Percentiles rank a stretch among this genome's conserved stretches.
Conservation (phyloP, 2,888 invertebrate genomes). For the Troglohyphantes excavatus region DNA sequence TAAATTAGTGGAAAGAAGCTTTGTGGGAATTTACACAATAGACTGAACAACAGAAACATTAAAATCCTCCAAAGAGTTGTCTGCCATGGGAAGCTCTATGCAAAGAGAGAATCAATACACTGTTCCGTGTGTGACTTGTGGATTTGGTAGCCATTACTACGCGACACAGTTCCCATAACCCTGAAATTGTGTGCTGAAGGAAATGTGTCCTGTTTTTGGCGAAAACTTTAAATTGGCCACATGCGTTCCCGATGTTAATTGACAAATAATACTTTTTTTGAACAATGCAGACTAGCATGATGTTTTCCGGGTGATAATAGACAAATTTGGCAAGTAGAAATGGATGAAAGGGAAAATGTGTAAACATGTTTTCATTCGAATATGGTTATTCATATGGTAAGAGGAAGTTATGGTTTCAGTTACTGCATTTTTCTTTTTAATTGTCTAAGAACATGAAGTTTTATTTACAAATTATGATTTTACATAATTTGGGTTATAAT, state of each 20-base stretch:
- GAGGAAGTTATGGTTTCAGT: too few relatives aligned
- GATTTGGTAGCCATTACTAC: neutral
- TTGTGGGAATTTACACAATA: neutral
- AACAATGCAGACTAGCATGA: too few relatives aligned
- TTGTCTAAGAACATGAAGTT: too few relatives aligned
- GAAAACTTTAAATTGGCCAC: neutral
- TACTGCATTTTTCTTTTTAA: too few relatives aligned
- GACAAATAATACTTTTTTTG: too few relatives aligned
- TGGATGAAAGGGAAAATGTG: neutral
- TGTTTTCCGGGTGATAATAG: too few relatives aligned
- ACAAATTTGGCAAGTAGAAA: too few relatives aligned
- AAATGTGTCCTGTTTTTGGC: neutral
- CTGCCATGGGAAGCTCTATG: constrained; percentile 1
- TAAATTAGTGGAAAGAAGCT: constrained; percentile 10
- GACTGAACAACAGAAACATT: neutral
- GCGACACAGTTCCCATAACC: constrained; percentile 46
- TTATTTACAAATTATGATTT: too few relatives aligned
- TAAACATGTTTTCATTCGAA: neutral
- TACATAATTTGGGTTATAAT: too few relatives aligned
- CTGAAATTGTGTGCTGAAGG: constrained; percentile 10
- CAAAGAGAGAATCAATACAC: neutral
- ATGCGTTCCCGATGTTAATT: too few relatives aligned
- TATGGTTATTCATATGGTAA: too few relatives aligned
- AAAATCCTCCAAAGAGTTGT: neutral
- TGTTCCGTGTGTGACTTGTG: neutral